Conservation (phyloP, 2,797 vertebrate genomes). For the Gadopsis marmoratus region DNA sequence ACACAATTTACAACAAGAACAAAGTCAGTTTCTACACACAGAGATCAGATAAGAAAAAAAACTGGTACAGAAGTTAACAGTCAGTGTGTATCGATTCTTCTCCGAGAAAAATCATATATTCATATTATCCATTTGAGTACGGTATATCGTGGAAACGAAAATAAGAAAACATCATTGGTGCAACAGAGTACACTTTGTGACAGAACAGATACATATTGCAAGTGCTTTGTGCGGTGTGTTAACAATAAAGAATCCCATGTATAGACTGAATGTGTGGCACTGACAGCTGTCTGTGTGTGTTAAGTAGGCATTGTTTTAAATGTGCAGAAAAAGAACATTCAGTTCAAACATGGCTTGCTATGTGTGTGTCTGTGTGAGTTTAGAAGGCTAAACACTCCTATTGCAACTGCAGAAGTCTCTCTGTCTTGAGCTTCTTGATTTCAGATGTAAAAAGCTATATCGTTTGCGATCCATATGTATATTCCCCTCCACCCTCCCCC, state of each 20-base stretch:
- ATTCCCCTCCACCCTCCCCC: not conserved
- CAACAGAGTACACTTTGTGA: conserved; percentile 69
- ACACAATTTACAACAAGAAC: conserved; percentile 83
- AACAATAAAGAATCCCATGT: conserved; percentile 54
- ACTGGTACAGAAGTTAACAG: conserved; percentile 82
- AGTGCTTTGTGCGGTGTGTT: conserved; percentile 66
- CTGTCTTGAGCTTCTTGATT: not conserved
- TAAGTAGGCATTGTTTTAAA: conserved; percentile 47
- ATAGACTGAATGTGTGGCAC: conserved; percentile 39
- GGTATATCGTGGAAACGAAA: conserved; percentile 65
- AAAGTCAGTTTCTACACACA: conserved; percentile 80
- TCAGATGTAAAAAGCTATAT: conserved; percentile 12
- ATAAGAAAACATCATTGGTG: conserved; percentile 72
- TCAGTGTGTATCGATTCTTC: conserved; percentile 78
- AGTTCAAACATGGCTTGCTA: conserved; percentile 71
- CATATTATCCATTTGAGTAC: conserved; percentile 65
- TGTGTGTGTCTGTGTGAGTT: conserved; percentile 46
- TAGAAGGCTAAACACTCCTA: conserved; percentile 17
- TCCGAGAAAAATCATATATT: conserved; percentile 68
- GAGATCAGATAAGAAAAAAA: conserved; percentile 68
- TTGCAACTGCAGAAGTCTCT: conserved; percentile 1
- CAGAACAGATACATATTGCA: conserved; percentile 71
- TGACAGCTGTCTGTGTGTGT: conserved; percentile 32
- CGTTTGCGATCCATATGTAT: conserved; percentile 38
- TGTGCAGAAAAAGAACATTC: conserved; percentile 72